Percentiles rank a stretch among this genome's conserved stretches.
Conservation (phyloP, 2,797 vertebrate genomes). For the Synaphobranchus kaupii region DNA sequence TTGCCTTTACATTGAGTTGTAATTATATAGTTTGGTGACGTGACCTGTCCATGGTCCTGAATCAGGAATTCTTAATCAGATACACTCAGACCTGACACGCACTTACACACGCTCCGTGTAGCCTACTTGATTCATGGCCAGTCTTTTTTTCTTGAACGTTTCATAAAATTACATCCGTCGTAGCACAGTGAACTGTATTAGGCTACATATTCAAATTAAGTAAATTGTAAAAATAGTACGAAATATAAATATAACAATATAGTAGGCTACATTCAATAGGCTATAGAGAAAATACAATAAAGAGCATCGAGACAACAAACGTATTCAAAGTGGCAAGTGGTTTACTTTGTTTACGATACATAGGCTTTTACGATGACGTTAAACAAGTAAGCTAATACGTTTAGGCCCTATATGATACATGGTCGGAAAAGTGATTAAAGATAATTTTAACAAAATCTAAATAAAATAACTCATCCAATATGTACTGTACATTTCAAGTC, state of each 20-base stretch:
- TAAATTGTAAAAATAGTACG: background rate
- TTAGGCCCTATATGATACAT: conserved; percentile 51
- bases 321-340: conserved; percentile 40
- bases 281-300: background rate
- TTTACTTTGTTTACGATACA: conserved; percentile 41
- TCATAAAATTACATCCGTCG: background rate
- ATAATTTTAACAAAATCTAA: conserved; percentile 35
- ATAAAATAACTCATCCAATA: conserved; percentile 29
- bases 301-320: conserved; percentile 43
- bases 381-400: conserved; percentile 20
- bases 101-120: background rate
- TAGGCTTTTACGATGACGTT: conserved; percentile 30
- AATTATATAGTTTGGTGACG: background rate
- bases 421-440: conserved; percentile 47
- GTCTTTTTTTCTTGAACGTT: background rate
- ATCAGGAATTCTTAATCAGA: background rate
- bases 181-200: conserved; percentile 2
- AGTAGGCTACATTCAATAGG: background rate
- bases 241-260: conserved; percentile 4
- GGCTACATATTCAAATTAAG: background rate
- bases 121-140: background rate
- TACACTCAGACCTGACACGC: background rate
- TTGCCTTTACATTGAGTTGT: background rate
- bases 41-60: conserved; percentile 18
- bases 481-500: conserved; percentile 45